phyloP scores from a whole-genome alignment of 1,140 invertebrate species.

The Dermatophagoides farinae region DNA sequence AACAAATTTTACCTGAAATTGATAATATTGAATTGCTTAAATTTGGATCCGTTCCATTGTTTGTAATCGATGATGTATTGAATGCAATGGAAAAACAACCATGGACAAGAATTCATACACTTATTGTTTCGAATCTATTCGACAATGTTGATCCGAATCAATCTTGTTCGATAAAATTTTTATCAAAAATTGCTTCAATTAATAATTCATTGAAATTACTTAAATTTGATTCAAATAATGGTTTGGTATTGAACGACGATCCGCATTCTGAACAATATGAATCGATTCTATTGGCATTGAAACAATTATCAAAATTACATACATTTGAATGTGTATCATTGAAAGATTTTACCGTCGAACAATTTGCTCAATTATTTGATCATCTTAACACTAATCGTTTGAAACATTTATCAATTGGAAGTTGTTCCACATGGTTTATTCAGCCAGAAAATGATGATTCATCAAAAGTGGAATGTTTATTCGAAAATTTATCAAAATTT shows the following conservation, averaged over 20 bases:
- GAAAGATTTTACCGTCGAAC: background rate
- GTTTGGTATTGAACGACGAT: background rate
- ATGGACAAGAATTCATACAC: background rate
- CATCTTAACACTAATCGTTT: background rate
- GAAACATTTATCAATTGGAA: conserved; percentile 7
- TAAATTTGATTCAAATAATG: background rate
- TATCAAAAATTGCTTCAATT: background rate
- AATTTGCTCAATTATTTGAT: background rate
- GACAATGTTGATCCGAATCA: background rate
- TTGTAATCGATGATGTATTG: conserved; percentile 9
- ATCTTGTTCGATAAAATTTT: background rate
- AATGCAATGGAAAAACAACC: background rate
- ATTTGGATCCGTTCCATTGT: conserved; percentile 10
- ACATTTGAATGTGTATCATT: background rate
- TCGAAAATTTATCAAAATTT: conserved; percentile 7
- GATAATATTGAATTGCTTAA: background rate
- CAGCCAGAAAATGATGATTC: background rate
- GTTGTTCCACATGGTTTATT: conserved; percentile 8
- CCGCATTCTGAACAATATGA: background rate
- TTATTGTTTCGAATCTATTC: background rate
- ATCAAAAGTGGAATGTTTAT: background rate
- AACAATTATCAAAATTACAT: background rate
- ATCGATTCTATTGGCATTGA: background rate
- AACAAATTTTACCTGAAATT: background rate
- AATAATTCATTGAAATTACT: background rate